These are phyloP conservation scores for Peromyscus polionotus DNA, from an alignment of 2,113 vertebrate genomes.

Conservation along the genomic window DNA sequence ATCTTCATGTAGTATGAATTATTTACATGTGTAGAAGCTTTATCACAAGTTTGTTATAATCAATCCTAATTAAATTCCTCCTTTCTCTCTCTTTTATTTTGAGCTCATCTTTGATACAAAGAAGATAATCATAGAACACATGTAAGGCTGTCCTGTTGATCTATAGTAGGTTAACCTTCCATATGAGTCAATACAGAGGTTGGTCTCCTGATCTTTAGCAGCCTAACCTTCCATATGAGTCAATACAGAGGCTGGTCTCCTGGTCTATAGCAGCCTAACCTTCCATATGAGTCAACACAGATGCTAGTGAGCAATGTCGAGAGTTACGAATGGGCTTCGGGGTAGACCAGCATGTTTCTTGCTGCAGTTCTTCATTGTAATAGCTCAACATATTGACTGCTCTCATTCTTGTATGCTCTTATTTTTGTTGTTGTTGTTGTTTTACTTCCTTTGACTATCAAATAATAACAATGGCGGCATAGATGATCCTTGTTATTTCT, in stretches of 20 bases:
- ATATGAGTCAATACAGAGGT: neutral
- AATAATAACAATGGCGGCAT: neutral
- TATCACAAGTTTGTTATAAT: neutral
- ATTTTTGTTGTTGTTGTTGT: neutral
- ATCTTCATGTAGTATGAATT: neutral
- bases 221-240: neutral
- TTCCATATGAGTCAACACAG: neutral
- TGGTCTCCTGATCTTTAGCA: neutral
- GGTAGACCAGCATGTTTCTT: neutral
- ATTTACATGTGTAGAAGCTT: neutral
- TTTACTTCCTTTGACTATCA: neutral
- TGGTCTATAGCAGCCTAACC: neutral
- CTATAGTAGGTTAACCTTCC: neutral
- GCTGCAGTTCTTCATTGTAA: neutral
- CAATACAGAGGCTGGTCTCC: neutral
- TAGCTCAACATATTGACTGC: neutral
- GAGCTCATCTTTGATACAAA: neutral
- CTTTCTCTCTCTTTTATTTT: neutral
- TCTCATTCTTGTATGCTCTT: neutral
- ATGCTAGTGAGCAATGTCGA: neutral
- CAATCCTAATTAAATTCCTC: neutral
- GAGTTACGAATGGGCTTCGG: neutral
- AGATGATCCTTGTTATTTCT: neutral
- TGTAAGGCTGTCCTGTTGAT: neutral
- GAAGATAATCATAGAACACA: neutral